Base-by-base conservation (phyloP, 2,113 vertebrate species). In the Notarius lentiginosus region DNA sequence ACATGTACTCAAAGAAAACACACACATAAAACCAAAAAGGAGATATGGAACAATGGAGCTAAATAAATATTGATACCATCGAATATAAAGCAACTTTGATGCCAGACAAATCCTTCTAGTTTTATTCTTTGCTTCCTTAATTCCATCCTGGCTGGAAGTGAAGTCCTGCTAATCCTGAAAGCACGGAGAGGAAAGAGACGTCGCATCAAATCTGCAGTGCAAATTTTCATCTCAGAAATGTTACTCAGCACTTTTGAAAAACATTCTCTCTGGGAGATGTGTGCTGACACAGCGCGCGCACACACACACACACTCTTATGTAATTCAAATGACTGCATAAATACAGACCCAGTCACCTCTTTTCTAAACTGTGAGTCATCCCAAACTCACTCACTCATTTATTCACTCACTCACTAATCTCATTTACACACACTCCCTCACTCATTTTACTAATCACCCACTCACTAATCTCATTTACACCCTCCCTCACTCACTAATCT, bases 1-100 rank as follows among this genome's bases (percentile, higher is more conserved):
- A 1, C 18, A 60, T 83, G n/a, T 22, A 82, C 77, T 66, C 68
- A 83, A 27, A 83, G 10, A 83, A 65, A 41, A 49, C 58, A 47
- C 27, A 34, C 56, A 63, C 30, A 49, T 51, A 12, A n/a, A 53
- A n/a, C 5, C 49, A 53, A 12, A 5, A 51, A 14, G 20, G 22
- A 76, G 73, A 76, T 51, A 53, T n/a, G 24, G 41, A 51, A 11
- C 22, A 76, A 7, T 0, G 1, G 49, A 17, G 49, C 20, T n/a
- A 4, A 27, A 53, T 53, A 77, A 55, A 53, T 53, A 27, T n/a
- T 2, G 22, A 27, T n/a, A 53, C 10, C 0, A 5, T 53, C 4
- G 5, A 76, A 76, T 51, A 49, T 76, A 76, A 76, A 14, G 47
- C 49, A 76, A 11, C 20, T n/a, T 51, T 51, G 22, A 76, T 9